Evolutionary conservation across 2,888 invertebrate genomes (phyloP), one percentile per base, ranked within the genome.

Genomic region (Phengaris arion): DNA sequence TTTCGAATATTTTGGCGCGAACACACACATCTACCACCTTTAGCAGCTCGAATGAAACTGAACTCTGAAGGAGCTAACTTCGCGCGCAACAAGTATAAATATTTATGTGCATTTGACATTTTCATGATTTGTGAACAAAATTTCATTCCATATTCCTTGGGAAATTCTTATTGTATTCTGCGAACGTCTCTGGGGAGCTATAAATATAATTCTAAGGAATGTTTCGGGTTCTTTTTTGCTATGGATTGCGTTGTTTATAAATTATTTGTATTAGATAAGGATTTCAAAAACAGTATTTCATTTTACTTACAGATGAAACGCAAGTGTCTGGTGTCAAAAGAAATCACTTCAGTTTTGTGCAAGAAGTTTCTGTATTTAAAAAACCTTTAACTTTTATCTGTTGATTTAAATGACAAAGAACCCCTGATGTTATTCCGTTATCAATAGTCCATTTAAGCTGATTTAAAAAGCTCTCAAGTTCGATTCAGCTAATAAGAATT

Each of bases 11-110:
- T 51, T 70, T 51, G 22, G 12, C 70, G 51, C 70, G 51, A 70
- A 70, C 48, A 51, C 35, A 35, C 51, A 22, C 51, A 51, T 69
- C 69, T 10, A 15, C 35, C 35, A 6, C 6, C 35, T 64, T 5
- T 6, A 2, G 1, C 64, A 12, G 35, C 45, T 35, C 64, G 64
- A 15, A 51, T 70, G 70, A 70, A 70, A 70, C 70, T 70, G 35
- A 35, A 35, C 35, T 35, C 35, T 35, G 70, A 15, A 48, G 70
- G 51, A 15, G 70, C 15, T 51, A 70, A 70, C 15, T 70, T 70
- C 15, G 48, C 83, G 81, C 86, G 85, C 87, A 88, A 88, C 88
- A 88, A 88, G 88, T 88, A 87, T 76, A 79, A 82, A 81, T 77
- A 77, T 81, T 77, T 79, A 77, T 80, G 78, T 74, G 74, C 75